A percentile compares a stretch with the other conserved stretches of the same genome.
phyloP scores from a whole-genome alignment of 2,888 invertebrate species.

The Cryptus armator region DNA sequence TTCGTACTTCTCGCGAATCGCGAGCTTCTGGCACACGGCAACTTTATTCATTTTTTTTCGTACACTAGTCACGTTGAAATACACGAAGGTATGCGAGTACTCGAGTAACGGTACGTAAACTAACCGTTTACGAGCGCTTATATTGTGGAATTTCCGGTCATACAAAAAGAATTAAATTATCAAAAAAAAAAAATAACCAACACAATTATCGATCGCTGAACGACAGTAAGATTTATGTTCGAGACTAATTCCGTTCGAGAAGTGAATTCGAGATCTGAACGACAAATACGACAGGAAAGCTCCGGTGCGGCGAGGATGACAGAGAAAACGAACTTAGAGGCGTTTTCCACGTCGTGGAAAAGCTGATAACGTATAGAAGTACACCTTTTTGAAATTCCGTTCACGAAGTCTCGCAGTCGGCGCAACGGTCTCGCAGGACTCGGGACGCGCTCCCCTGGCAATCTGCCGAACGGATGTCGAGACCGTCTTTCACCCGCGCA shows the following conservation, averaged over 20 bases:
- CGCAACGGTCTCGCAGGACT: slow-evolving; percentile 78
- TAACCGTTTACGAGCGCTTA: slow-evolving; percentile 34
- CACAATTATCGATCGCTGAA: slow-evolving; percentile 40
- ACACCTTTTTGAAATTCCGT: slow-evolving; percentile 78
- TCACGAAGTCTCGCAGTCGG: slow-evolving; percentile 77
- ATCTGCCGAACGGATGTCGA: slow-evolving; percentile 78
- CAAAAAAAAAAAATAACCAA: slow-evolving; percentile 12
- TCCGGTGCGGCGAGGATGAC: slow-evolving; percentile 32
- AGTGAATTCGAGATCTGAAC: slow-evolving; percentile 35
- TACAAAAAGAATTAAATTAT: slow-evolving; percentile 19
- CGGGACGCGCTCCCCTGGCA: slow-evolving; percentile 78
- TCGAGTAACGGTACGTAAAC: slow-evolving; percentile 50
- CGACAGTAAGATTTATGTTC: slow-evolving; percentile 37
- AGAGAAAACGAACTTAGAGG: slow-evolving; percentile 50
- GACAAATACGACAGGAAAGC: slow-evolving; percentile 28
- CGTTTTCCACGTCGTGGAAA: slow-evolving; percentile 67
- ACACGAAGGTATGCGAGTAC: slow-evolving; percentile 50
- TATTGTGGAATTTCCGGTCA: slow-evolving; percentile 6
- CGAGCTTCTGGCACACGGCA: slow-evolving; percentile 7
- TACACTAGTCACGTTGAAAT: slow-evolving; percentile 38
- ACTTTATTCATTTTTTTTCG: slow-evolving; percentile 33
- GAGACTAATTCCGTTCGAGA: slow-evolving; percentile 36
- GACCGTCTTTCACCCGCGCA: slow-evolving; percentile 67
- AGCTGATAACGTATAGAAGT: slow-evolving; percentile 73
- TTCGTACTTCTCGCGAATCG: neutral